Evolutionary conservation across 2,797 vertebrate genomes (phyloP), one percentile per base, ranked within the genome.

Genomic region (Paratrypauchen microcephalus): DNA sequence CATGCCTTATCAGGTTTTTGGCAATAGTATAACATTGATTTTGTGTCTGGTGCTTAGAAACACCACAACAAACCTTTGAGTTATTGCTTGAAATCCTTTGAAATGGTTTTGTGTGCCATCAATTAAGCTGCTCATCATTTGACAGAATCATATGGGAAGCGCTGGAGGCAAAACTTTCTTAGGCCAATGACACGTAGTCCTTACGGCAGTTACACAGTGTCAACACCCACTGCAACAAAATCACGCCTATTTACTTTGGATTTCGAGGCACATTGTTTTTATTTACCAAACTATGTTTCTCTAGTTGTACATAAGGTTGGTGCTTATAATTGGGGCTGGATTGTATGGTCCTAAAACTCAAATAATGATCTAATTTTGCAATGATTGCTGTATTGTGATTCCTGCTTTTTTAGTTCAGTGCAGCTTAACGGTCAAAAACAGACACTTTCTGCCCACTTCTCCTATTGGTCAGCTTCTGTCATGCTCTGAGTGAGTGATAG

Each of bases 41-140:
- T 72, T 57, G 47, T 24, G 69, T 45, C 26, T 4, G 21, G 60
- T 78, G 50, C 69, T 65, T 79, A 47, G 32, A 70, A 55, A 70
- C 39, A 28, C 9, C 8, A 21, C 45, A 67, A 71, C 59, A 77
- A 66, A 62, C 50, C 68, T 41, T 68, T 55, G 56, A 21, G 67
- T 23, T 58, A 12, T 64, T 41, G 6, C 30, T 50, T 39, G 19
- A 4, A 19, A 2, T 45, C 50, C 18, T 56, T 70, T 55, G 50
- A 45, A 45, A 45, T 45, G 19, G 16, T 5, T 70, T 76, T 28
- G 52, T 66, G 50, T 61, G 6, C 5, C 9, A 79, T 19, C 16
- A 4, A 39, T 24, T 9, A 11, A 48, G 63, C 63, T 11, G 28
- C 69, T 54, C 68, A 65, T 61, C 24, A 48, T 60, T 56, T 69